Evolutionary conservation across 2,113 vertebrate species (phyloP), one percentile per base, ranked within the genome.

Genomic region (Hippoglossus stenolepis): DNA sequence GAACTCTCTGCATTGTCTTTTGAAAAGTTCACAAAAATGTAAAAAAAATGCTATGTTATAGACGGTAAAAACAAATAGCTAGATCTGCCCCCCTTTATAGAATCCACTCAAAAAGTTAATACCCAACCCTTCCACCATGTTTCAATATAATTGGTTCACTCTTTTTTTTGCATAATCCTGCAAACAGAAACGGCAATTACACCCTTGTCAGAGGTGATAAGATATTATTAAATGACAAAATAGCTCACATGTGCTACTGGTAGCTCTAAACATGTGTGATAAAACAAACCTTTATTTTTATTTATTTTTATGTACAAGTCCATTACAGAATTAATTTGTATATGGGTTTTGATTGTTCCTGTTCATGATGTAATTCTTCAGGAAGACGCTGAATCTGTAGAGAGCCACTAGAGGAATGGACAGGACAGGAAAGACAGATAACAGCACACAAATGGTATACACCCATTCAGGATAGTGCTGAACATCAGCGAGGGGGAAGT

Each of bases 361-460:
- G 45, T 81, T 75, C 14, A 14, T 4, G 4, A 82, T 72, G 7
- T 86, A 76, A 12, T 73, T 84, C 14, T 0, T 45, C 5, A 69
- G 51, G 8, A 31, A 83, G 74, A 67, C 28, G 53, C 21, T 24
- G 85, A 87, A 47, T 90, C 90, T 87, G 77, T 89, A 93, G 59
- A 95, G 57, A 0, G 95, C 95, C n/a, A 90, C 90, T 1, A 71
- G 59, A 0, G 95, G 96, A 58, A 96, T 75, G 2, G 90, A 92
- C 15, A 94, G 0, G 0, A 90, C 63, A 0, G 96, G 95, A 51
- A 95, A 10, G 45, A 77, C 20, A 17, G 91, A 88, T 70, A 97
- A 38, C 17, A 96, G 66, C 21, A 86, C 72, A 13, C 95, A 95
- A 64, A 90, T 72, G n/a, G 53, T 69, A 56, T 61, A 89, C 63